phyloP scores from a whole-genome alignment of 2,113 vertebrate genomes.

The cat (Felis catus) region DNA sequence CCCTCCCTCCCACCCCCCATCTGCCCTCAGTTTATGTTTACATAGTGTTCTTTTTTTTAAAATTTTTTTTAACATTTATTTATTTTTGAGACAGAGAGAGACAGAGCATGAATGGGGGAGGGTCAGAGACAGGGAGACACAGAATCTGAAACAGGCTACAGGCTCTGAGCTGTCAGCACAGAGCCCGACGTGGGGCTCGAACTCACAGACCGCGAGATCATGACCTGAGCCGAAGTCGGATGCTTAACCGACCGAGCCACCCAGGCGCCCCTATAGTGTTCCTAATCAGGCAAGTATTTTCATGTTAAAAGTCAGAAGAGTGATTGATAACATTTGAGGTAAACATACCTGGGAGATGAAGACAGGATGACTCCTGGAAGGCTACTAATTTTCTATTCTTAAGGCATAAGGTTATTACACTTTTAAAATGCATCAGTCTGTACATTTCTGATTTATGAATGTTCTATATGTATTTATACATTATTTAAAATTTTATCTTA shows the following conservation, averaged over 20 bases:
- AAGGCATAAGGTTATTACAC: background rate
- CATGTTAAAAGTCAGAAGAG: background rate
- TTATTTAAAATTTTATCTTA: background rate
- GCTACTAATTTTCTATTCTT: background rate
- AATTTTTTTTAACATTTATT: too few species aligned
- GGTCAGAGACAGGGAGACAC: too few species aligned
- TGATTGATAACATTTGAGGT: background rate
- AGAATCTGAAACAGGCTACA: too few species aligned
- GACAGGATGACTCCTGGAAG: background rate
- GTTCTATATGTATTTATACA: background rate
- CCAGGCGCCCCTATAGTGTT: background rate
- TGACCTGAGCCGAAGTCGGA: too few species aligned
- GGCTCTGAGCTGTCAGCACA: too few species aligned
- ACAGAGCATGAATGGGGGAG: too few species aligned
- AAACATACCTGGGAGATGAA: background rate
- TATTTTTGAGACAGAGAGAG: too few species aligned
- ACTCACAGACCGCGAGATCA: too few species aligned
- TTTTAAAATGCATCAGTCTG: background rate
- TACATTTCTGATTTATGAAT: background rate
- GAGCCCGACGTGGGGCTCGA: rapidly evolving
- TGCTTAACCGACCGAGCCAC: too few species aligned
- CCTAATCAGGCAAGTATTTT: background rate
- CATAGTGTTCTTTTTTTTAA: too few species aligned
- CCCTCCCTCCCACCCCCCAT: too few species aligned
- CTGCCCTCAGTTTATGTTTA: too few species aligned